Conservation (phyloP, 2,113 vertebrate species). For the Perccottus glenii region DNA sequence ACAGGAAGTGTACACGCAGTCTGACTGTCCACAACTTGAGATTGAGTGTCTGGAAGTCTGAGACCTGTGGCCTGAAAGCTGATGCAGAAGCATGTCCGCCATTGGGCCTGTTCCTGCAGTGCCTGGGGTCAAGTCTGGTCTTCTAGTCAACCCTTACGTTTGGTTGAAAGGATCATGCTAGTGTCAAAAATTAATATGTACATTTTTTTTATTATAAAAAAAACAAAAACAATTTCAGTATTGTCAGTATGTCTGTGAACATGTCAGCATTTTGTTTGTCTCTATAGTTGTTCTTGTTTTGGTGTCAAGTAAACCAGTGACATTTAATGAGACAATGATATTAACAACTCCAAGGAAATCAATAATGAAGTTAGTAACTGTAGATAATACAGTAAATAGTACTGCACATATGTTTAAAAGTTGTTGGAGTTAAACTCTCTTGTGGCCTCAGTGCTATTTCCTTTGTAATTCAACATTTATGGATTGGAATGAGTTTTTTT, state of each 20-base stretch:
- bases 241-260: too few species aligned
- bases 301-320: background rate
- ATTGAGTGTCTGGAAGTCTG: constrained; percentile 40
- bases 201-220: too few species aligned
- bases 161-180: too few species aligned
- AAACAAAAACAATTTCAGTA: too few species aligned
- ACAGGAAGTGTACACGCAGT: constrained; percentile 40
- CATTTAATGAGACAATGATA: constrained; percentile 2
- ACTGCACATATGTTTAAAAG: background rate
- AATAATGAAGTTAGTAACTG: background rate
- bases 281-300: constrained; percentile 5
- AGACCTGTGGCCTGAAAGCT: constrained; percentile 51
- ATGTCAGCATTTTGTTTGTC: background rate
- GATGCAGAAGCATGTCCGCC: constrained; percentile 34
- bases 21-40: constrained; percentile 42
- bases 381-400: background rate
- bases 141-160: too few species aligned
- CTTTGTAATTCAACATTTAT: constrained; percentile 4
- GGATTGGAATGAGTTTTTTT: constrained; percentile 4
- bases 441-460: background rate
- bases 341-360: constrained; percentile 1
- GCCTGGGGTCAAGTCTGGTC: background rate
- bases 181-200: too few species aligned
- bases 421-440: constrained; percentile 1
- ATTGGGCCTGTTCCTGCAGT: background rate